These are phyloP conservation scores for Auanema freiburgensis DNA, from an alignment of 2,888 invertebrate genomes.

Conservation along the genomic window DNA sequence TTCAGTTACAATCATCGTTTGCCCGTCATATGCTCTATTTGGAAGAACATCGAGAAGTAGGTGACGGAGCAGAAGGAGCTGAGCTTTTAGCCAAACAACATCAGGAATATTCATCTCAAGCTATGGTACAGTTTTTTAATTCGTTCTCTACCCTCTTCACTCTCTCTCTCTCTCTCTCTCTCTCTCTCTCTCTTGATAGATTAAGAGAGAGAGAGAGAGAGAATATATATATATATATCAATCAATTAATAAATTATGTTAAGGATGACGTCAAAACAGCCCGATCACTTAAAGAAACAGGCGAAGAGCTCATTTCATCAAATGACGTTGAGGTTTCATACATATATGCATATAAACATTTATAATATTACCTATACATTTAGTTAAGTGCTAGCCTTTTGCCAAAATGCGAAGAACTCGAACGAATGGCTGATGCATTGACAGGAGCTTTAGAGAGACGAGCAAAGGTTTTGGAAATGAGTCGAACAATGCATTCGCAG, in stretches of 20 bases:
- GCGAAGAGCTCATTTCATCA: conserved; percentile 73
- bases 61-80: conserved; percentile 63
- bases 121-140: conserved; percentile 63
- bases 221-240: neutral
- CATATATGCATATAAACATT: neutral
- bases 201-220: too few relatives aligned
- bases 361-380: conserved; percentile 2
- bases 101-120: conserved; percentile 64
- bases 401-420: conserved; percentile 90
- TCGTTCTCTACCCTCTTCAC: neutral
- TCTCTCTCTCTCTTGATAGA: too few relatives aligned
- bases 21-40: conserved; percentile 66
- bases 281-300: conserved; percentile 76
- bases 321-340: conserved; percentile 37
- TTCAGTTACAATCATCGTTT: conserved; percentile 66
- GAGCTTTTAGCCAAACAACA: conserved; percentile 65
- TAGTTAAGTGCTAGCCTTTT: conserved; percentile 81
- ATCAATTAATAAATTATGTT: conserved; percentile 14
- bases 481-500: conserved; percentile 85
- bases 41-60: conserved; percentile 65
- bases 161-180: too few relatives aligned
- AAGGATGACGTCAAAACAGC: conserved; percentile 81
- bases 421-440: conserved; percentile 82
- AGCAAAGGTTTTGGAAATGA: conserved; percentile 76
- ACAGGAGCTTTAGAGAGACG: conserved; percentile 74